Percentiles rank a stretch among this genome's conserved stretches.
phyloP scores from a whole-genome alignment of 1,140 invertebrate genomes.

The Armadillidium nasatum region DNA sequence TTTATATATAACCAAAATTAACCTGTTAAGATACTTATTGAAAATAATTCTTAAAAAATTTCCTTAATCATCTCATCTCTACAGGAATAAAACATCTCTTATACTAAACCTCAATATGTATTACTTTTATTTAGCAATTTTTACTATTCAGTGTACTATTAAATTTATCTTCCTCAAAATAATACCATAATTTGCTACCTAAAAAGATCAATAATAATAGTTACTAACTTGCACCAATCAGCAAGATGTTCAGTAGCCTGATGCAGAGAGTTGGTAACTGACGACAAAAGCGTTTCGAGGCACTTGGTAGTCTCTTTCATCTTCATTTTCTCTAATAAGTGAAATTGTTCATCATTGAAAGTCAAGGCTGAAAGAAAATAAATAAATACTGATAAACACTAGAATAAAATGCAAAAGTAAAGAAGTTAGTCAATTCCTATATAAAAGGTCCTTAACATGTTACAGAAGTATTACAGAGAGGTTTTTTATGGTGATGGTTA shows the following conservation, averaged over 20 bases:
- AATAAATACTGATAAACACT: background rate
- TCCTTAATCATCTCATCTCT: too few species aligned
- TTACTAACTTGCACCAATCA: constrained; percentile 68
- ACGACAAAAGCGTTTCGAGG: constrained; percentile 61
- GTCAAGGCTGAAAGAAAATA: constrained; percentile 55
- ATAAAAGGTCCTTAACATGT: constrained; percentile 1
- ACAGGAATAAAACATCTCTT: too few species aligned
- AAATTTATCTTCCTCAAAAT: too few species aligned
- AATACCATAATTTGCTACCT: background rate
- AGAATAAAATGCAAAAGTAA: constrained; percentile 21
- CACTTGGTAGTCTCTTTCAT: constrained; percentile 64
- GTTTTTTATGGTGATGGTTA: too few species aligned
- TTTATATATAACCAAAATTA: too few species aligned
- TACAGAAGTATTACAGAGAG: too few species aligned
- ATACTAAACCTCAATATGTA: too few species aligned
- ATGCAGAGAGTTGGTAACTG: constrained; percentile 60
- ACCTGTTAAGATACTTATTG: too few species aligned
- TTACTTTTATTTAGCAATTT: too few species aligned
- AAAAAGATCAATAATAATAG: background rate
- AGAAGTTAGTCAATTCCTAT: constrained; percentile 14
- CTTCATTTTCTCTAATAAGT: constrained; percentile 76
- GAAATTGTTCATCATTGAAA: constrained; percentile 90
- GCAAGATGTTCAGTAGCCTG: constrained; percentile 66
- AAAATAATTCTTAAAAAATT: too few species aligned
- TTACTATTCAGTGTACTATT: too few species aligned